Evolutionary conservation across 2,888 invertebrate genomes (phyloP), one percentile per base, ranked within the genome.

Genomic region (Amiota communis): DNA sequence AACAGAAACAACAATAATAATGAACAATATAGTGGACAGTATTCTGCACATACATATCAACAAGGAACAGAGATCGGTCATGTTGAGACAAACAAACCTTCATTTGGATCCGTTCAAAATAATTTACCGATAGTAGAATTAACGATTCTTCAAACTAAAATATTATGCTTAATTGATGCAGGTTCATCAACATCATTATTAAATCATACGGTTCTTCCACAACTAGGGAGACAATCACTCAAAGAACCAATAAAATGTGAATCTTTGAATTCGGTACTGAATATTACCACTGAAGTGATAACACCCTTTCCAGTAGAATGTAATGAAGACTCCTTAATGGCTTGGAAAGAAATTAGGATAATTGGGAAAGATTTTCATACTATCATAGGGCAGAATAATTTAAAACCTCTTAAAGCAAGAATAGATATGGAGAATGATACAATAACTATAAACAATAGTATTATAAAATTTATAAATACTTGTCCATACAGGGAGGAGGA

Each of bases 401-500:
- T 51, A 51, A 51, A 51, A 51, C 4, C 51, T 51, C 51, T 51
- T 51, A 51, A 51, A n/a, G 51, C 51, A 11, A 51, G 4, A 51
- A 51, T 51, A 51, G 51, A 51, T n/a, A 51, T 51, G 51, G 51
- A 51, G n/a, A 11, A 51, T n/a, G n/a, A 51, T 51, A 51, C 51
- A n/a, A 51, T 51, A 51, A 51, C 4, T 51, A n/a, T 51, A 23
- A 23, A 23, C 23, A 23, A 23, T 23, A 23, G 23, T 23, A 23
- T 23, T 23, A 23, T 23, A 23, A 23, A 23, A 23, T 23, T 23
- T 23, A 23, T 2, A 23, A 23, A 23, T 23, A 3, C 23, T 23
- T 23, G 23, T 23, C 3, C 23, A 1, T n/a, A n/a, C 23, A 23
- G 23, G 23, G 23, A 3, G 23, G 23, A 23, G 23, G 23, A 23